Base-by-base conservation (phyloP, 2,888 invertebrate species). In the Mermis nigrescens region DNA sequence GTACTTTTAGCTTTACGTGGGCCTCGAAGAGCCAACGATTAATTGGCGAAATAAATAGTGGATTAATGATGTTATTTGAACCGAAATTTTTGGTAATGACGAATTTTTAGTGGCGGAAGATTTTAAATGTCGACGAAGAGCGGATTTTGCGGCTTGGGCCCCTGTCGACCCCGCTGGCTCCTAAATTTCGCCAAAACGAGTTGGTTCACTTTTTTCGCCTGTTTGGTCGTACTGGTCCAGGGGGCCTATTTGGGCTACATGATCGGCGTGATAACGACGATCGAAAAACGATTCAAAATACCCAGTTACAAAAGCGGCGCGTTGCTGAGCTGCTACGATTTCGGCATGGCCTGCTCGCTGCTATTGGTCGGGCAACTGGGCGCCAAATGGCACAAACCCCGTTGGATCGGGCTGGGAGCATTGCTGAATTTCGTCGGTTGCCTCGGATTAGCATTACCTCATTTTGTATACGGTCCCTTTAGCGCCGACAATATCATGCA, bases 211-310 rank as follows among this genome's bases (percentile, higher is more conserved):
- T 3, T 55, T 22, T 55, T 55, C 26, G 15, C 55, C 32, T 31
- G 24, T 32, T 22, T 38, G 32, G 26, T 55, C 22, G 38, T 55
- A 15, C 19, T 12, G 4, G 24, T 55, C 3, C 55, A 55, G 32
- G 55, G 55, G 3, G 26, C 32, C 4, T 55, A 55, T 38, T 38
- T 55, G n/a, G 55, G 55, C 19, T 55, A 60, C 27, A 38, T 61
- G 29, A 60, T 60, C 31, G 59, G 59, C 4, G 31, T 51, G n/a
- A 19, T 60, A 19, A 60, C 60, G 4, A 48, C 53, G n/a, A 51
- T 60, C 3, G 60, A 60, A 26, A 60, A 60, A 32, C 4, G 60
- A 22, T 60, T 60, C 52, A 31, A 59, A 22, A 29, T 60, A 29
- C 27, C 60, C 19, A 51, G 51, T 29, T 4, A 19, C 29, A 26